A percentile compares a stretch with the other conserved stretches of the same genome.
These are phyloP conservation scores for Oikopleura vanhoeffeni DNA, from an alignment of 23 tunicate genomes.

Conservation along the genomic window DNA sequence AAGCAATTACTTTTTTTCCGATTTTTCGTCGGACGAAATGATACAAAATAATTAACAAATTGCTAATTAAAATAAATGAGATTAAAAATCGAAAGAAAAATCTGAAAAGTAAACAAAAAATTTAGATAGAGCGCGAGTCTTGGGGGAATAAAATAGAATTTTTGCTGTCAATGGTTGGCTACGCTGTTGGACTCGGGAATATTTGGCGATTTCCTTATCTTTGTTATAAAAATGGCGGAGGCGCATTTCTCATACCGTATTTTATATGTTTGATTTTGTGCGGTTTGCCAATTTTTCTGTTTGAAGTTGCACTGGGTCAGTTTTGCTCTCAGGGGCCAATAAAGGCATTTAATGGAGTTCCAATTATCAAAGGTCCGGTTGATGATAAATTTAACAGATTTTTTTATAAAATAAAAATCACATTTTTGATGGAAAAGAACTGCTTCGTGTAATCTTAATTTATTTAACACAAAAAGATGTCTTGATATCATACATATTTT, in stretches of 20 bases:
- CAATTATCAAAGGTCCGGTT: slow-evolving; percentile 34
- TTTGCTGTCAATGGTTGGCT: slow-evolving; percentile 14
- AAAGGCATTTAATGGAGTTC: slow-evolving; percentile 49
- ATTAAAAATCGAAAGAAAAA: too few relatives aligned
- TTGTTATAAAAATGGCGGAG: slow-evolving; percentile 14
- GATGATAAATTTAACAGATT: too few relatives aligned
- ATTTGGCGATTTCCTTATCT: slow-evolving; percentile 13
- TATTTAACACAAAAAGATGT: too few relatives aligned
- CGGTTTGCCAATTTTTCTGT: slow-evolving; percentile 52
- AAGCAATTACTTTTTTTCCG: too few relatives aligned
- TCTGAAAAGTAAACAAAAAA: too few relatives aligned
- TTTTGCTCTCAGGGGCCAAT: slow-evolving; percentile 60
- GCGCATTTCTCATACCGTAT: slow-evolving; percentile 54
- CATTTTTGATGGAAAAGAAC: too few relatives aligned
- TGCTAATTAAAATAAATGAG: too few relatives aligned
- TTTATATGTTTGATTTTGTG: slow-evolving; percentile 40
- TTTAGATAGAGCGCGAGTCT: not conserved
- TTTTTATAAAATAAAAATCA: too few relatives aligned
- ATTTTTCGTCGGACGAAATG: too few relatives aligned
- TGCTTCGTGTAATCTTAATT: too few relatives aligned
- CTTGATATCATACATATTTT: too few relatives aligned
- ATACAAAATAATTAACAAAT: too few relatives aligned
- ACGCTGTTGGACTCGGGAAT: slow-evolving; percentile 11
- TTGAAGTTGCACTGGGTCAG: slow-evolving; percentile 57
- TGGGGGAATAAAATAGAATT: slow-evolving; percentile 15